Evolutionary conservation across 2,888 invertebrate species (phyloP).

Genomic region (Magallana nippona): DNA sequence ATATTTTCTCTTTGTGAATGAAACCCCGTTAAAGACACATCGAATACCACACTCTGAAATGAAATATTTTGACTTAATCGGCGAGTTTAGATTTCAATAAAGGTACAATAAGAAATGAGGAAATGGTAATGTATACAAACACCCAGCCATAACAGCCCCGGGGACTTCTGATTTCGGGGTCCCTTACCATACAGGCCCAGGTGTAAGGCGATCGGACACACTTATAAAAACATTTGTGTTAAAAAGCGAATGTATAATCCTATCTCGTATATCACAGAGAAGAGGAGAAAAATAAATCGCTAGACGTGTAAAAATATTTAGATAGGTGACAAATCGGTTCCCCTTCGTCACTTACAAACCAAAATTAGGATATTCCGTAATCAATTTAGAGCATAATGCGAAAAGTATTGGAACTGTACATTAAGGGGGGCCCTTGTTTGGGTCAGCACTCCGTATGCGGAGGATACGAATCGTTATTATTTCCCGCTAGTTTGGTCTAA

Average conservation of each 20-base stretch:
- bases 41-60: neutral
- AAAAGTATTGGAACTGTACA: conserved; percentile 43
- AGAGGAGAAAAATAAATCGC: conserved; percentile 29
- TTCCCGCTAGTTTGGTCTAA: conserved; percentile 46
- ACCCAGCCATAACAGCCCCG: conserved; percentile 35
- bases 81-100: conserved; percentile 15
- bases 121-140: conserved; percentile 30
- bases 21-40: conserved; percentile 11
- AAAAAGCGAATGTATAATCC: conserved; percentile 36
- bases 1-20: conserved; percentile 16
- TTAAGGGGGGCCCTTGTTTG: conserved; percentile 44
- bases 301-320: conserved; percentile 51
- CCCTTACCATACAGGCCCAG: conserved; percentile 28
- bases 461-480: conserved; percentile 41
- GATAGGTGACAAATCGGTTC: conserved; percentile 48
- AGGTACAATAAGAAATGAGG: conserved; percentile 31
- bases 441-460: conserved; percentile 18
- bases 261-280: conserved; percentile 36
- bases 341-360: conserved; percentile 40
- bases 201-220: conserved; percentile 38
- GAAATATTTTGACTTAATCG: conserved; percentile 25
- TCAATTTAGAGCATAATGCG: conserved; percentile 30
- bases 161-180: neutral
- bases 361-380: conserved; percentile 39
- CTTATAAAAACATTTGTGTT: conserved; percentile 48